Evolutionary conservation across 2,797 vertebrate species (phyloP).

Genomic region (Chelonia mydas): DNA sequence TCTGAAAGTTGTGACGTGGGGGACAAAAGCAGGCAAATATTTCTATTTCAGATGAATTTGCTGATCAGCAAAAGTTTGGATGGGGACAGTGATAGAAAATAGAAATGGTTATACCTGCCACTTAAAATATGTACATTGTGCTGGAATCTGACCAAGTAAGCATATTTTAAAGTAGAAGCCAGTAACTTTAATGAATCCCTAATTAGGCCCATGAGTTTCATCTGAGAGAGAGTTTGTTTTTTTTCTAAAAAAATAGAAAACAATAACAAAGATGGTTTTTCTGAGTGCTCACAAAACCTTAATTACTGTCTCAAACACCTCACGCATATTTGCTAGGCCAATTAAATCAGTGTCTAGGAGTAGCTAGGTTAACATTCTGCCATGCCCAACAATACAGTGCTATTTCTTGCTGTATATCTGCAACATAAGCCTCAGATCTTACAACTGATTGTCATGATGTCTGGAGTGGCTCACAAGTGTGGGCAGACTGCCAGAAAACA

Average conservation of each 20-base stretch:
- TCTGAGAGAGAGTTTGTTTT: slow-evolving; percentile 34
- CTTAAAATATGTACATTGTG: slow-evolving; percentile 68
- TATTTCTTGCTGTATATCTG: slow-evolving; percentile 38
- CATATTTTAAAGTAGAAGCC: slow-evolving; percentile 71
- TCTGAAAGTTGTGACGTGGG: background rate
- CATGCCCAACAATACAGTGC: slow-evolving; percentile 42
- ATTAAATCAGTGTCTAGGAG: slow-evolving; percentile 68
- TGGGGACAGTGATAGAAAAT: background rate
- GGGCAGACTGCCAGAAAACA: background rate
- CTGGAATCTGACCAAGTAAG: slow-evolving; percentile 63
- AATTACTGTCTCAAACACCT: slow-evolving; percentile 75
- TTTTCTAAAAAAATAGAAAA: slow-evolving; percentile 39
- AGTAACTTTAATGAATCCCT: slow-evolving; percentile 80
- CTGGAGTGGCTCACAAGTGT: background rate
- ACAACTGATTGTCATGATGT: background rate
- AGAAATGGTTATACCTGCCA: slow-evolving; percentile 70
- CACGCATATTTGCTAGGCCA: slow-evolving; percentile 66
- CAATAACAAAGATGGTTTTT: slow-evolving; percentile 59
- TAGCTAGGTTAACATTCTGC: slow-evolving; percentile 48
- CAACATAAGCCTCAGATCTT: slow-evolving; percentile 46
- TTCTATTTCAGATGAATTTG: slow-evolving; percentile 51
- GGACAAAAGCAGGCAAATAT: slow-evolving; percentile 7
- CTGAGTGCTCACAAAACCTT: slow-evolving; percentile 59
- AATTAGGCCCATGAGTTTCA: slow-evolving; percentile 78
- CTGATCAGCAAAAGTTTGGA: slow-evolving; percentile 23